phyloP scores from a whole-genome alignment of 2,797 vertebrate genomes.

The Kryptopterus vitreolus region DNA sequence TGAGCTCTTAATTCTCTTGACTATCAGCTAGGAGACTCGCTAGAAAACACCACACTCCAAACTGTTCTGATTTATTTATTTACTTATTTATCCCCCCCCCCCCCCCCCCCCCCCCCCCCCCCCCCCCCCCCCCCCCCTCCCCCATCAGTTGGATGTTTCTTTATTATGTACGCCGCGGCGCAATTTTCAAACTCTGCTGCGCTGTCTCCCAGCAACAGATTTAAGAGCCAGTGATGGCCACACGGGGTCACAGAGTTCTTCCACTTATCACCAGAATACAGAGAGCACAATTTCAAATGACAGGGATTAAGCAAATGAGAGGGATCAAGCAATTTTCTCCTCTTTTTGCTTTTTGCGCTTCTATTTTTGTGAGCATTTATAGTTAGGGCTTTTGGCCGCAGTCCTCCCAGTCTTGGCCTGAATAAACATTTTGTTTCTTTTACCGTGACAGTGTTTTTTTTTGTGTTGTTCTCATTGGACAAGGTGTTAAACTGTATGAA shows the following conservation, averaged over 20 bases:
- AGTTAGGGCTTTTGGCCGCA: background rate
- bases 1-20: background rate
- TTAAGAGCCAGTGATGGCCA: slow-evolving; percentile 21
- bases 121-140: too few species aligned
- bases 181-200: background rate
- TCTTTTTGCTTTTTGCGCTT: background rate
- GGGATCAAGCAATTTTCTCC: slow-evolving; percentile 19
- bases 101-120: too few species aligned
- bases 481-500: background rate
- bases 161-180: background rate
- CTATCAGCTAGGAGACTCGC: background rate
- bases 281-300: slow-evolving; percentile 29
- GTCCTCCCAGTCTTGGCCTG: background rate
- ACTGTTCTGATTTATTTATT: background rate
- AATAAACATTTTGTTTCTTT: background rate
- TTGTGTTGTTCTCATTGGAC: background rate
- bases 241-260: slow-evolving; percentile 16
- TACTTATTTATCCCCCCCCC: too few species aligned
- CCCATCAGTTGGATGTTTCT: background rate
- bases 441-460: background rate
- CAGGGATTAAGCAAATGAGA: slow-evolving; percentile 28
- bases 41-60: background rate
- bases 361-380: background rate
- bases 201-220: slow-evolving; percentile 28
- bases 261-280: slow-evolving; percentile 32